Evolutionary conservation across 2,888 invertebrate genomes (phyloP).

Genomic region (Drosophila heteroneura): DNA sequence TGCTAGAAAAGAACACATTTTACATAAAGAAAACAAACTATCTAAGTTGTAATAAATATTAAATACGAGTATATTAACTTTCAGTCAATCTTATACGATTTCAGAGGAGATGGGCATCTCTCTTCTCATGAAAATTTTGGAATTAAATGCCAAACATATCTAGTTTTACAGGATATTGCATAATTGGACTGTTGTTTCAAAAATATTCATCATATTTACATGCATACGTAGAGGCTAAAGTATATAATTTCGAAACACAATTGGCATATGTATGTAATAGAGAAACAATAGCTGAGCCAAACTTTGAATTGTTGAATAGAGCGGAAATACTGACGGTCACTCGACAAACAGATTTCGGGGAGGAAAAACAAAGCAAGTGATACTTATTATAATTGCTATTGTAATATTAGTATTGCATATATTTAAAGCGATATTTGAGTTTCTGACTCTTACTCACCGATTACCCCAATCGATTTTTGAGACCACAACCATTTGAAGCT

Average conservation of each 20-base stretch:
- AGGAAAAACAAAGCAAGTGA: not conserved
- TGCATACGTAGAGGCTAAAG: not conserved
- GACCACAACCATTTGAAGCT: conserved; percentile 93
- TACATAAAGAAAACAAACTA: conserved; percentile 69
- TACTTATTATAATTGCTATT: not conserved
- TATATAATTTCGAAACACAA: not conserved
- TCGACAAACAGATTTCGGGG: not conserved
- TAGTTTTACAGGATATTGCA: not conserved
- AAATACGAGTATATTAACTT: conserved; percentile 35
- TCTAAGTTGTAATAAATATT: conserved; percentile 75
- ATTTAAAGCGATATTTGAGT: not conserved
- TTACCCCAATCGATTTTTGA: conserved; percentile 98
- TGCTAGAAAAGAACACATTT: conserved; percentile 82
- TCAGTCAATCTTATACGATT: conserved; percentile 3
- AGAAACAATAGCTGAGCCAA: not conserved
- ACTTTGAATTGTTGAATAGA: not conserved
- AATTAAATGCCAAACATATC: not conserved
- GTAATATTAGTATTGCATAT: not conserved
- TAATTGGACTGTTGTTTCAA: not conserved
- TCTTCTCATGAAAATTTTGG: not conserved
- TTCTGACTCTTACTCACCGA: conserved; percentile 88
- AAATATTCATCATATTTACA: not conserved
- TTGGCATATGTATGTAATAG: not conserved
- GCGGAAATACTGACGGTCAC: conserved; percentile 1
- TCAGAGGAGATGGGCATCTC: not conserved